Base-by-base conservation (phyloP, 2,113 vertebrate genomes). In the Ceyx margarethae region DNA sequence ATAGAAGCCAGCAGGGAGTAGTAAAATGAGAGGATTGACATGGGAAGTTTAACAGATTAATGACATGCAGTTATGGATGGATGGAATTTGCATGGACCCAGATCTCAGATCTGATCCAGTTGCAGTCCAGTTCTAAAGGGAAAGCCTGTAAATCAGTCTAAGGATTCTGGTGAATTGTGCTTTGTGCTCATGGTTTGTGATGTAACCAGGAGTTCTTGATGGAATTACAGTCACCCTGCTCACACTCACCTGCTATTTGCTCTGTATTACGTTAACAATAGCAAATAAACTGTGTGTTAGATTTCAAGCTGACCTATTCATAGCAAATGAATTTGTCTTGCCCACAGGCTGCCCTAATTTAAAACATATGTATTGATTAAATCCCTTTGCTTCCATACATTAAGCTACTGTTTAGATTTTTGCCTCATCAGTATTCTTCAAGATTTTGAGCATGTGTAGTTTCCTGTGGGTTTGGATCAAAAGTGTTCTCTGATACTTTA, bases 251-350 rank as follows among this genome's bases (percentile, higher is more conserved):
- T 95, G 93, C 54, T 87, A 13, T 82, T 92, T 87, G 48, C 53
- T 89, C 75, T 94, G 57, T 91, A 94, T 94, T 87, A 85, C 64
- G 46, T 95, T 96, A 91, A 95, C 78, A 89, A 75, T 81, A 80
- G 64, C 89, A 95, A 95, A 93, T 94, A 93, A 96, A 92, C 68
- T 2, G 1, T 31, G 48, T 91, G 87, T 96, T 92, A 73, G 62
- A 79, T 95, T 95, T 89, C 85, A 88, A 22, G 54, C 45, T 86
- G 85, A 88, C 71, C 74, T 50, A 20, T 88, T 95, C 83, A 61
- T 81, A 69, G 22, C 33, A 46, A 76, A 91, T 94, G 28, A 91
- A 94, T 95, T 95, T 0, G 7, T 92, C 94, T 89, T 89, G 81
- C 89, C 60, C 61, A 75, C n/a, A 78, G 73, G 33, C 65, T 83